These are phyloP conservation scores for Ips typographus DNA, from an alignment of 1,140 invertebrate species.

Conservation along the genomic window DNA sequence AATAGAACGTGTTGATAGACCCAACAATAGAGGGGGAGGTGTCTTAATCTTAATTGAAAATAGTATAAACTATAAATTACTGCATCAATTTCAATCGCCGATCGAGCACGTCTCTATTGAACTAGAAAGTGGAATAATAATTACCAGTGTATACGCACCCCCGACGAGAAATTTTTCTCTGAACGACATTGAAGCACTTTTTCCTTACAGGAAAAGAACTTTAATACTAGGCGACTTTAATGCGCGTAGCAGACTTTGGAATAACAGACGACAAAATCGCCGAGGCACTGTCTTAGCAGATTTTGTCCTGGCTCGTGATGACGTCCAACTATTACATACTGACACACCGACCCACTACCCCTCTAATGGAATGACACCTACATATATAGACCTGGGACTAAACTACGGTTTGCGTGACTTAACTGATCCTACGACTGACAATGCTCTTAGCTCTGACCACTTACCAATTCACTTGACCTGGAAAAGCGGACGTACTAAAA, in stretches of 20 bases:
- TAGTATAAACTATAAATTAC: not conserved
- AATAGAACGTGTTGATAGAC: not conserved
- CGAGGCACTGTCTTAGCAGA: not conserved
- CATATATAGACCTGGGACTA: constrained; percentile 1
- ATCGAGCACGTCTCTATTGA: not conserved
- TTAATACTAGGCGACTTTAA: not conserved
- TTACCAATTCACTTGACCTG: not conserved
- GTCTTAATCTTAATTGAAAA: not conserved
- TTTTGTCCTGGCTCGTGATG: not conserved
- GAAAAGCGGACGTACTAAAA: not conserved
- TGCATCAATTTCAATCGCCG: not conserved
- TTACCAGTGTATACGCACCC: not conserved
- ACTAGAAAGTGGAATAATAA: not conserved
- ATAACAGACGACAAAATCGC: not conserved
- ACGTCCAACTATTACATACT: not conserved
- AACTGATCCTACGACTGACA: not conserved
- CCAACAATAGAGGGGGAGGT: not conserved
- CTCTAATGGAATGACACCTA: constrained; percentile 1
- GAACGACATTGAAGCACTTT: not conserved
- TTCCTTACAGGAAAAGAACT: not conserved
- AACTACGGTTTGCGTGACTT: not conserved
- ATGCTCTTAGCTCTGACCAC: constrained; percentile 6
- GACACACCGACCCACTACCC: not conserved
- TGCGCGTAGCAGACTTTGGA: not conserved
- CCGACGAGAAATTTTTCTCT: not conserved